Evolutionary conservation across 1,140 invertebrate genomes (phyloP).

Genomic region (Drosophila bocki): DNA sequence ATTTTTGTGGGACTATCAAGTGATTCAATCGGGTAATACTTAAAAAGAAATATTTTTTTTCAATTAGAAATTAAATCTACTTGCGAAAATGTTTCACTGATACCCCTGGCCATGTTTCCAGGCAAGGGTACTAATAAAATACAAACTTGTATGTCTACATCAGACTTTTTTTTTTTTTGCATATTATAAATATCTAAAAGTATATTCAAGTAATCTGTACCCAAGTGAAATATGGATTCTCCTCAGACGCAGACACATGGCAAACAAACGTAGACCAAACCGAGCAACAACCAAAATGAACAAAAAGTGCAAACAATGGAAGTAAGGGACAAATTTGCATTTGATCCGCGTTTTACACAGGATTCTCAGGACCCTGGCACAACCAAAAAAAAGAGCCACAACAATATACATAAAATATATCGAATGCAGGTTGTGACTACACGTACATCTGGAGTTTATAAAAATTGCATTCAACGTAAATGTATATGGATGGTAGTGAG

Average conservation of each 20-base stretch:
- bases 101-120: background rate
- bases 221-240: slow-evolving; percentile 30
- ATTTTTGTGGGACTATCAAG: slow-evolving; percentile 20
- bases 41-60: background rate
- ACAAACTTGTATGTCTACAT: slow-evolving; percentile 3
- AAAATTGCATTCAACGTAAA: slow-evolving; percentile 38
- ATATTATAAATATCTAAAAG: slow-evolving; percentile 17
- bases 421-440: slow-evolving; percentile 18
- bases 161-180: slow-evolving; percentile 1
- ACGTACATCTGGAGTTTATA: slow-evolving; percentile 30
- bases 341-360: slow-evolving; percentile 53
- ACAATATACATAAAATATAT: slow-evolving; percentile 54
- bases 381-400: slow-evolving; percentile 14
- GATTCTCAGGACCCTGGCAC: slow-evolving; percentile 30
- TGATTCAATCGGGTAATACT: background rate
- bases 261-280: slow-evolving; percentile 40
- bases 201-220: slow-evolving; percentile 20
- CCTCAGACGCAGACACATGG: slow-evolving; percentile 45
- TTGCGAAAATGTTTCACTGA: background rate
- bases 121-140: background rate
- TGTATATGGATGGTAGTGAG: background rate
- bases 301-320: slow-evolving; percentile 20
- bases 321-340: slow-evolving; percentile 65
- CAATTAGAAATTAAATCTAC: background rate
- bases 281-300: slow-evolving; percentile 17